Conservation (phyloP, 2,113 vertebrate genomes). For the Thalassoma bifasciatum region DNA sequence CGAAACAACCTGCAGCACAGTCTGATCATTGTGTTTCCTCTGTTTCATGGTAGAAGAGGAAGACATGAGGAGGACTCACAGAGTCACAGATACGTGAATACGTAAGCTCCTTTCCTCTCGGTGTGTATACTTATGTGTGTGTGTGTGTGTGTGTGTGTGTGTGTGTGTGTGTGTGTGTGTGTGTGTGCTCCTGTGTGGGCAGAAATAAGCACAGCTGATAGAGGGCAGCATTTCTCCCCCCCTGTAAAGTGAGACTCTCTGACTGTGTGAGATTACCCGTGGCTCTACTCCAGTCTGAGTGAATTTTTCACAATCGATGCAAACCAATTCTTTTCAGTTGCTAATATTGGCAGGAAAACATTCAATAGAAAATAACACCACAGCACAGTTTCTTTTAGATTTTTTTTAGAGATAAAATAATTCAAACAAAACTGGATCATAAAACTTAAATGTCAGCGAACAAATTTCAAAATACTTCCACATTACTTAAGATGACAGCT, state of each 20-base stretch:
- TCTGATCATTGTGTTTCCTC: slow-evolving; percentile 71
- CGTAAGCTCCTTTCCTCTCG: slow-evolving; percentile 23
- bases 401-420: no score
- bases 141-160: neutral
- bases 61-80: slow-evolving; percentile 62
- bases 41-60: slow-evolving; percentile 66
- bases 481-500: neutral
- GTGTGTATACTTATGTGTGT: neutral
- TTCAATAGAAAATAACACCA: neutral
- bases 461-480: neutral
- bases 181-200: slow-evolving; percentile 21
- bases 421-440: neutral
- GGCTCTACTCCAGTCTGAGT: slow-evolving; percentile 2
- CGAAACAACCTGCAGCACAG: slow-evolving; percentile 63
- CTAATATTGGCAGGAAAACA: neutral
- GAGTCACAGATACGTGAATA: slow-evolving; percentile 39
- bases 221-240: slow-evolving; percentile 78
- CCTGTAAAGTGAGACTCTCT: neutral
- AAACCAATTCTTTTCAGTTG: neutral
- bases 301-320: slow-evolving; percentile 1
- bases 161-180: neutral
- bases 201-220: slow-evolving; percentile 63
- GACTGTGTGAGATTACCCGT: slow-evolving; percentile 10
- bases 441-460: neutral
- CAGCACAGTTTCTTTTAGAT: no score